A percentile compares a stretch with the other conserved stretches of the same genome.
Evolutionary conservation across 1,140 invertebrate genomes (phyloP).

Genomic region (Neodiprion fabricii): DNA sequence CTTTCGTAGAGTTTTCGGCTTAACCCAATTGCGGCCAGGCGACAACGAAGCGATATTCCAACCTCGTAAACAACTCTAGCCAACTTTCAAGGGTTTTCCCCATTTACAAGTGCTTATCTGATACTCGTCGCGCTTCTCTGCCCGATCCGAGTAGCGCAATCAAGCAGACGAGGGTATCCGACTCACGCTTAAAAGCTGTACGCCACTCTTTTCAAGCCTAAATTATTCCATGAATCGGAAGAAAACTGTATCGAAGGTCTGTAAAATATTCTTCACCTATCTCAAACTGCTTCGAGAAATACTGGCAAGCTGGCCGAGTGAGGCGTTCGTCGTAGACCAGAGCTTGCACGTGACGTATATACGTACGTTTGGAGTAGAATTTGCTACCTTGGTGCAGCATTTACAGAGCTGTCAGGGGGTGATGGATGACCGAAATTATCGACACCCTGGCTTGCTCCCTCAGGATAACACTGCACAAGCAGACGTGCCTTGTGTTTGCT

Average conservation of each 20-base stretch:
- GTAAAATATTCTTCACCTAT: too few species aligned
- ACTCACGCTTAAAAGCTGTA: too few species aligned
- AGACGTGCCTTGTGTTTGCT: background rate
- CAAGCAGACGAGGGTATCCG: too few species aligned
- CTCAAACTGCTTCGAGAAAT: too few species aligned
- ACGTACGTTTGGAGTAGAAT: background rate
- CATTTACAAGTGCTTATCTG: background rate
- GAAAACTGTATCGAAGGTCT: too few species aligned
- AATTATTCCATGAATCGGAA: too few species aligned
- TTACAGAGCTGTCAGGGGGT: background rate
- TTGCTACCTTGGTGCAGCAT: background rate
- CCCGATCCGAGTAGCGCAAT: too few species aligned
- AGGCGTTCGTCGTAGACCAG: too few species aligned
- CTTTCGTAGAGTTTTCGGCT: background rate
- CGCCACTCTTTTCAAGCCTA: too few species aligned
- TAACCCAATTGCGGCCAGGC: constrained; percentile 6
- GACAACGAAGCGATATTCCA: background rate
- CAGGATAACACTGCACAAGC: background rate
- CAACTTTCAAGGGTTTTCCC: background rate
- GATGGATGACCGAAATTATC: constrained; percentile 5
- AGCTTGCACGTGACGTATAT: too few species aligned
- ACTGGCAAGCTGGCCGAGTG: too few species aligned
- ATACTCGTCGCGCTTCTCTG: too few species aligned
- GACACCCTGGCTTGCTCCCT: background rate
- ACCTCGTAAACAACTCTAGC: background rate